Evolutionary conservation across 1,140 invertebrate genomes (phyloP).

Genomic region (Microplitis mediator): DNA sequence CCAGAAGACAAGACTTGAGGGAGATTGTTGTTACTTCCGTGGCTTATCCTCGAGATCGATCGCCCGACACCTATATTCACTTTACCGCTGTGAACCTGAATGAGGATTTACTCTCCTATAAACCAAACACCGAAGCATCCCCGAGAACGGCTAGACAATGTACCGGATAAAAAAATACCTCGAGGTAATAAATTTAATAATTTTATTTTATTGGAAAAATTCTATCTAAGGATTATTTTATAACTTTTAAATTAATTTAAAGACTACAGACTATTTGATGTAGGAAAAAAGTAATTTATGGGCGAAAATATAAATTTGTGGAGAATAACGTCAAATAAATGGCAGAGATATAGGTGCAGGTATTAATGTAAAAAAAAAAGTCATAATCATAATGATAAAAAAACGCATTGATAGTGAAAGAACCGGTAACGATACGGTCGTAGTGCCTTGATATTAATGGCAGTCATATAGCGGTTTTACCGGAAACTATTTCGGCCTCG

Average conservation of each 20-base stretch:
- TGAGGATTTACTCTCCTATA: not conserved
- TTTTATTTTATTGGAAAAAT: no score
- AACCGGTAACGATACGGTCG: slow-evolving; percentile 9
- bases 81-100: not conserved
- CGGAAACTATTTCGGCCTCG: slow-evolving; percentile 8
- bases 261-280: no score
- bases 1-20: not conserved
- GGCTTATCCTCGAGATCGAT: slow-evolving; percentile 5
- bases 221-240: no score
- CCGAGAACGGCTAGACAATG: no score
- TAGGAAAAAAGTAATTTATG: not conserved
- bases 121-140: not conserved
- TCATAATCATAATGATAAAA: not conserved
- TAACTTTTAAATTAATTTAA: no score
- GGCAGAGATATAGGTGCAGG: not conserved
- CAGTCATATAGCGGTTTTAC: slow-evolving; percentile 11
- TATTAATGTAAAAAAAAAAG: not conserved
- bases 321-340: not conserved
- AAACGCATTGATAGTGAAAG: slow-evolving; percentile 4
- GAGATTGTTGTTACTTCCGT: not conserved
- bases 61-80: not conserved
- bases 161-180: no score
- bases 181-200: no score
- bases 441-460: slow-evolving; percentile 13
- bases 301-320: not conserved